Evolutionary conservation across 2,888 invertebrate species (phyloP), one percentile per base, ranked within the genome.

Genomic region (Micoletzkya japonica): DNA sequence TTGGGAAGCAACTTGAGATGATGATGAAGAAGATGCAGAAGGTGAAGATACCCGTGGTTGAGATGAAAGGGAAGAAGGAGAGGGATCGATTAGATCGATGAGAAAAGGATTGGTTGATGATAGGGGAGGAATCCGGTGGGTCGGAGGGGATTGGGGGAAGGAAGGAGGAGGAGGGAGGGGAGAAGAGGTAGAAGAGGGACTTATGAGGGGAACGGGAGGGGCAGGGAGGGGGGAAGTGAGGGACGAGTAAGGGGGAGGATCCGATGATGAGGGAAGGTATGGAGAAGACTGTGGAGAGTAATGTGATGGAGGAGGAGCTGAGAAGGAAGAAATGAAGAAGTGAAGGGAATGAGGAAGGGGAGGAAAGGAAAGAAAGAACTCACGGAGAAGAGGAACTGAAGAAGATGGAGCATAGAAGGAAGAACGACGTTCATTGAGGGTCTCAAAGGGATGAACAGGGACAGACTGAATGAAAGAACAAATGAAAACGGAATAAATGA

Each of bases 101-200:
- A 66, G 26, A 54, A 66, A 66, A 10, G 64, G 64, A 66, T 66
- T 66, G n/a, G 52, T 66, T 36, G n/a, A 54, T 10, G 39, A 44
- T 10, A 49, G 28, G 39, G 26, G 1, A 1, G 63, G 63, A 49
- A 30, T 10, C 1, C 20, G 10, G 20, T 34, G 58, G 4, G 44
- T 4, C 36, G 7, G 30, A 50, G 50, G 59, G 28, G 39, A 39
- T 4, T 24, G 59, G 28, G 59, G 2, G 28, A 39, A 59, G 58
- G 37, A 50, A 24, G 50, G 24, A 50, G 50, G 20, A 10, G 56
- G 56, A 14, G 17, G 59, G 37, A 59, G 59, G 36, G 10, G 59
- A 4, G 2, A 7, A 2, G 32, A 50, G 30, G 32, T 32, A 24
- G 63, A 50, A 34, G 50, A 50, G 28, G 63, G 63, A n/a, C 34